phyloP scores from a whole-genome alignment of 1,140 invertebrate genomes.

The Drosophila parabipectinata region DNA sequence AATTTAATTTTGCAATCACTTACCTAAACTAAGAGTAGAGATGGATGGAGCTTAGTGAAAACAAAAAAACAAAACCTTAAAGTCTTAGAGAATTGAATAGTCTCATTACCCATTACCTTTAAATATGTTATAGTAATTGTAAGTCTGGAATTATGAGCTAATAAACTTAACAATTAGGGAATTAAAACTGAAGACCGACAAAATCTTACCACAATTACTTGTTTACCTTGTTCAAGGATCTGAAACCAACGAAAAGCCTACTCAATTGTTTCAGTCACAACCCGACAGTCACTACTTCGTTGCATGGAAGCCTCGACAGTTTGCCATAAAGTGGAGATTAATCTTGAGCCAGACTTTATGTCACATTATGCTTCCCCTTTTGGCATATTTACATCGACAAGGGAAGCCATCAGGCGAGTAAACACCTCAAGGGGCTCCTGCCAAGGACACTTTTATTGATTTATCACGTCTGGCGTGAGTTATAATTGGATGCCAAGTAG shows the following conservation, averaged over 20 bases:
- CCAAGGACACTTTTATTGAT: slow-evolving; percentile 67
- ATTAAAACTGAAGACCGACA: neutral
- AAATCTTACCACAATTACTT: neutral
- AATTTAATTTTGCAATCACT: slow-evolving; percentile 73
- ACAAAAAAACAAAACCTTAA: slow-evolving; percentile 10
- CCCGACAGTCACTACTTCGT: slow-evolving; percentile 9
- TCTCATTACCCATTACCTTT: too few species aligned
- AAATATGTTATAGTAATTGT: too few species aligned
- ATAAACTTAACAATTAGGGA: too few species aligned
- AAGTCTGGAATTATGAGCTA: too few species aligned
- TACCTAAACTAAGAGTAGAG: slow-evolving; percentile 63
- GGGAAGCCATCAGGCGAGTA: slow-evolving; percentile 49
- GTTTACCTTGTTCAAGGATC: neutral
- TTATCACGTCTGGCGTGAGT: slow-evolving; percentile 64
- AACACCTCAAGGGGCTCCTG: slow-evolving; percentile 51
- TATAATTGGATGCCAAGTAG: slow-evolving; percentile 60
- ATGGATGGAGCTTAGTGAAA: neutral
- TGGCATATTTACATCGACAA: slow-evolving; percentile 56
- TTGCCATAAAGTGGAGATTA: slow-evolving; percentile 41
- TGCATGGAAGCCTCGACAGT: slow-evolving; percentile 17
- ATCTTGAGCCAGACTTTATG: slow-evolving; percentile 57
- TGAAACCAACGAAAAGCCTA: neutral
- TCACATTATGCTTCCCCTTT: slow-evolving; percentile 57
- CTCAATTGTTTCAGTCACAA: slow-evolving; percentile 3
- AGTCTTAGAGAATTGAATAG: too few species aligned